Evolutionary conservation across 2,113 vertebrate species (phyloP), one percentile per base, ranked within the genome.

Genomic region (Triplophysa dalaica): DNA sequence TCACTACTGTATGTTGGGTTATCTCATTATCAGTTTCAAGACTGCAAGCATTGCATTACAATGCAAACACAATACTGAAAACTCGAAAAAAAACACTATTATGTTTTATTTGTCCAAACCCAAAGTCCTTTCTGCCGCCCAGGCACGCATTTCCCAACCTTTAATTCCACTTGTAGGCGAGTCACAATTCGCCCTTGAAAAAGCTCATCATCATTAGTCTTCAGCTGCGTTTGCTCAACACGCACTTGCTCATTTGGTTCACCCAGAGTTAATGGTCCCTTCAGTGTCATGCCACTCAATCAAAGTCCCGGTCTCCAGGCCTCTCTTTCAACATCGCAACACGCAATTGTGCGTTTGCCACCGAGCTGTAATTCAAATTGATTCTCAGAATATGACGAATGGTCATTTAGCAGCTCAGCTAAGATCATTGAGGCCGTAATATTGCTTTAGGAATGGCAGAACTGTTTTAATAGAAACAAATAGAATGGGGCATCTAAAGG

Each of bases 181-280:
- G 45, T 75, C 58, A 78, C 66, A 79, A 78, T 81, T 21, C 78
- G 69, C 75, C 79, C 70, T 81, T 79, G 83, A 69, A 73, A 56
- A 67, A 74, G 75, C 61, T 79, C 70, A 81, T 84, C 70, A 79
- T 81, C 83, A 84, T 84, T 84, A 84, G 76, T 78, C 41, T 84
- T 65, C 41, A 78, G 64, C 69, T 66, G 66, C 48, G 67, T 84
- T 81, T 75, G 43, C 79, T 64, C 65, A 14, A 48, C 66, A 66
- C 79, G 58, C 19, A 16, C 58, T 78, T 72, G 73, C 73, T 81
- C 75, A 79, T 81, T 75, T 60, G 72, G 75, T 73, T 81, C 70
- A 66, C 78, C 58, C 66, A 66, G 24, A 66, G 48, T 48, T 84
- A 82, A 82, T 72, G 77, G 76, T 66, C 75, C 61, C 68, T 63